Base-by-base conservation (phyloP, 2,888 invertebrate species). In the Anaspis maculata region DNA sequence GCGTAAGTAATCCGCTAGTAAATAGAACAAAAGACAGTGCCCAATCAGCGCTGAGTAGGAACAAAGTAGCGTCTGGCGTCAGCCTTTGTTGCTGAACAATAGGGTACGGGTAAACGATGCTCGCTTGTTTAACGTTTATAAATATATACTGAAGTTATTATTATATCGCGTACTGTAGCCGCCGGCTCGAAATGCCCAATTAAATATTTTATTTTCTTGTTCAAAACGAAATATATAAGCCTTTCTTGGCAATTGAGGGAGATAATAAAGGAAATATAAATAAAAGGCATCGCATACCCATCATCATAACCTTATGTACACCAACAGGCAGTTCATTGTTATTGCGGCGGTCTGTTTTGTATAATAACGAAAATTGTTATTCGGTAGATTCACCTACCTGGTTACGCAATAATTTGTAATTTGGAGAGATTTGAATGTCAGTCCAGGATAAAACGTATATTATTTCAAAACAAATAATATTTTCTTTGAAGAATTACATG, bases 21-120 rank as follows among this genome's bases (percentile, higher is more conserved):
- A 56, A 59, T 57, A 58, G 59, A 59, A 61, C 61, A 61, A 61
- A 61, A 60, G 60, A 56, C 51, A 49, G 47, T 37, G 51, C 51
- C 59, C 59, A 61, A 61, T 61, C 61, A 59, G 54, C 46, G 49
- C 41, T 41, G 54, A 57, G 54, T 54, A 48, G 49, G 49, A 57
- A 60, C 59, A 58, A 60, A 60, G 57, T 59, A 59, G 55, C 53
- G 57, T 58, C 59, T 59, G 58, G 60, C 59, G 59, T 61, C 55
- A 51, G 51, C 51, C 49, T 58, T 59, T 60, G 60, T 60, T 58
- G 50, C 44, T 48, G 47, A 56, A 62, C 62, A 62, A 61, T 61
- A 51, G 58, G 53, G 52, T 52, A 52, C 51, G 54, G 55, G 56
- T 59, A 59, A 61, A 54, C 60, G 61, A 61, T 62, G 59, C 60